Evolutionary conservation across 2,797 vertebrate species (phyloP).

Genomic region (Sphaeramia orbicularis): DNA sequence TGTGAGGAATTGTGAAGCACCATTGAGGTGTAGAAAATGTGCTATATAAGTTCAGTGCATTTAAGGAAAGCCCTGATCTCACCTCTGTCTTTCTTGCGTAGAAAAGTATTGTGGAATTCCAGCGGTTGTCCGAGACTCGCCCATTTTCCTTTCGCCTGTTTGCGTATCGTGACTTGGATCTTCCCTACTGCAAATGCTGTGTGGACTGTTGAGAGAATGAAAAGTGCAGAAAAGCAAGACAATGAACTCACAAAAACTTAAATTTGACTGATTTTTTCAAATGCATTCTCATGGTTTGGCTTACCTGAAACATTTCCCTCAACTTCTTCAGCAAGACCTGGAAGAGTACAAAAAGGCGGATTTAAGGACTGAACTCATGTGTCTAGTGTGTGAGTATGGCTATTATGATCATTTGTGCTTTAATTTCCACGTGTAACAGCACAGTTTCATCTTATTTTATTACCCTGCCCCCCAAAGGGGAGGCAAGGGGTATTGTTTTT

Average conservation of each 20-base stretch:
- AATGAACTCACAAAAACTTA: not conserved
- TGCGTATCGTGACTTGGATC: conserved; percentile 90
- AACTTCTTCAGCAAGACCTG: conserved; percentile 88
- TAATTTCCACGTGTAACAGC: not conserved
- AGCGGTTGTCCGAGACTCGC: conserved; percentile 85
- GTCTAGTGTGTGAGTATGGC: not conserved
- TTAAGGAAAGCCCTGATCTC: conserved; percentile 39
- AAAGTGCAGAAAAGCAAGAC: not conserved
- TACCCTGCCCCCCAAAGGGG: no score
- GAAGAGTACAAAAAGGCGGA: conserved; percentile 16
- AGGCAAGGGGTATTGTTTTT: no score
- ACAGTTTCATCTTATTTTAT: no score
- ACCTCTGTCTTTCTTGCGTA: conserved; percentile 88
- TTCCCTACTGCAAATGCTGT: conserved; percentile 87
- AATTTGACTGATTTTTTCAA: not conserved
- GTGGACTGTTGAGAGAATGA: conserved; percentile 70
- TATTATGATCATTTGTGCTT: no score
- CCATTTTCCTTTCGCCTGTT: conserved; percentile 86
- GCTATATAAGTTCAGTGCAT: no score
- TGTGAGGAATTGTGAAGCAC: no score
- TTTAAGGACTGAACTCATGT: not conserved
- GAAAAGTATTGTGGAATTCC: conserved; percentile 88
- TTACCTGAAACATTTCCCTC: conserved; percentile 88
- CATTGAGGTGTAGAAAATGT: no score
- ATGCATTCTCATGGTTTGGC: conserved; percentile 3